phyloP scores from a whole-genome alignment of 1,140 invertebrate species.

The Euschistus heros region DNA sequence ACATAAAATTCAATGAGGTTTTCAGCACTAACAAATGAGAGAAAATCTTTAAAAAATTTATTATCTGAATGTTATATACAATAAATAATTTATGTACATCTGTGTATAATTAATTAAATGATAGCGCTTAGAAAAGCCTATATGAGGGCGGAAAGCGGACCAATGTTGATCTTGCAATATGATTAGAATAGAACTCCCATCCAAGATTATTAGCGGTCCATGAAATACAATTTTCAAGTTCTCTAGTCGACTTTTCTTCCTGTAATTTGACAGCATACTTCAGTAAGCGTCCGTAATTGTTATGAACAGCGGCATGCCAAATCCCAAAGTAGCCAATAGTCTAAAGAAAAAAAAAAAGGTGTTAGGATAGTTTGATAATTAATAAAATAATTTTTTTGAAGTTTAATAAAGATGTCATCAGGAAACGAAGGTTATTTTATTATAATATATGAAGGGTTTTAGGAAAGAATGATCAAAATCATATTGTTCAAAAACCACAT shows the following conservation, averaged over 20 bases:
- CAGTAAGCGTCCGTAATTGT: conserved; percentile 68
- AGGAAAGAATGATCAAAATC: no score
- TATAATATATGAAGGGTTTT: no score
- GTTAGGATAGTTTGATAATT: neutral
- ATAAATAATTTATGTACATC: no score
- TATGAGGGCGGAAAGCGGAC: conserved; percentile 25
- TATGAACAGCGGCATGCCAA: conserved; percentile 65
- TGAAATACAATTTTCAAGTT: conserved; percentile 49
- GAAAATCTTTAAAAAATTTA: no score
- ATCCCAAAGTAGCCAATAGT: conserved; percentile 45
- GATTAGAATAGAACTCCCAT: conserved; percentile 20
- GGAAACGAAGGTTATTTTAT: no score
- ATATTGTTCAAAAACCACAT: no score
- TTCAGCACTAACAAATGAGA: no score
- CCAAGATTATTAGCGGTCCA: conserved; percentile 24
- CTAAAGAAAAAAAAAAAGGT: conserved; percentile 25
- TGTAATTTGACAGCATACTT: conserved; percentile 62
- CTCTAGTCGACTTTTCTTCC: conserved; percentile 65
- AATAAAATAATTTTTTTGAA: neutral
- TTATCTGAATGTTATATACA: no score
- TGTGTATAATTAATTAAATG: no score
- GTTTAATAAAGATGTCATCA: no score
- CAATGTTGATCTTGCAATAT: conserved; percentile 18
- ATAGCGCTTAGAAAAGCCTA: conserved; percentile 22
- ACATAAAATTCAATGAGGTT: no score